Base-by-base conservation (phyloP, 2,888 invertebrate species). In the Andrena bucephala region DNA sequence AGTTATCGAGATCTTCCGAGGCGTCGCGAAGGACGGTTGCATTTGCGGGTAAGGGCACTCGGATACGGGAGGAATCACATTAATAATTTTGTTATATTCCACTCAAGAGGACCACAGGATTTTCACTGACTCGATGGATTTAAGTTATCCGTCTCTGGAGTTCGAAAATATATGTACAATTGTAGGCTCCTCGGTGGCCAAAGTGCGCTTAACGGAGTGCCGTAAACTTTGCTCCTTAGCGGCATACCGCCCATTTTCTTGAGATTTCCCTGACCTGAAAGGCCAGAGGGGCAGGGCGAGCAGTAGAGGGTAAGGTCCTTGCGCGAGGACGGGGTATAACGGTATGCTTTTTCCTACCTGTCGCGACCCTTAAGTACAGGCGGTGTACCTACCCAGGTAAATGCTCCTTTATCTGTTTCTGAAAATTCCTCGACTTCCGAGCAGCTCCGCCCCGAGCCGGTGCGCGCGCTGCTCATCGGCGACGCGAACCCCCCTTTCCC, bases 261-360 rank as follows among this genome's bases (percentile, higher is more conserved):
- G 27, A 74, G 69, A 62, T 42, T 72, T 82, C 31, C 42, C 57
- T 0, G 10, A 13, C 2, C 36, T 33, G 33, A 20, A 62, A 67
- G 57, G 54, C 24, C 42, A 63, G 48, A 42, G 2, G 29, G 65
- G 10, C 0, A 31, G 54, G 33, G 27, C 10, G 5, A 4, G 13
- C 5, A 27, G n/a, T 71, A 63, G 68, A 33, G 42, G 71, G 16
- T 16, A 16, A 67, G 72, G 71, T 33, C 42, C 54, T 29, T 66
- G 57, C 33, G n/a, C 36, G 48, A 29, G 66, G 59, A 79, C 69
- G 13, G 48, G 50, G 42, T 31, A 78, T 87, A 87, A 87, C 85
- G 85, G 85, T 87, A 85, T 57, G 76, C 65, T 63, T n/a, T 81
- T 85, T 81, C 71, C 77, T 87, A 87, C 87, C 85, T 87, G 87